Percentiles rank a stretch among this genome's conserved stretches.
These are phyloP conservation scores for Monochamus saltuarius DNA, from an alignment of 1,140 invertebrate species.

Conservation along the genomic window DNA sequence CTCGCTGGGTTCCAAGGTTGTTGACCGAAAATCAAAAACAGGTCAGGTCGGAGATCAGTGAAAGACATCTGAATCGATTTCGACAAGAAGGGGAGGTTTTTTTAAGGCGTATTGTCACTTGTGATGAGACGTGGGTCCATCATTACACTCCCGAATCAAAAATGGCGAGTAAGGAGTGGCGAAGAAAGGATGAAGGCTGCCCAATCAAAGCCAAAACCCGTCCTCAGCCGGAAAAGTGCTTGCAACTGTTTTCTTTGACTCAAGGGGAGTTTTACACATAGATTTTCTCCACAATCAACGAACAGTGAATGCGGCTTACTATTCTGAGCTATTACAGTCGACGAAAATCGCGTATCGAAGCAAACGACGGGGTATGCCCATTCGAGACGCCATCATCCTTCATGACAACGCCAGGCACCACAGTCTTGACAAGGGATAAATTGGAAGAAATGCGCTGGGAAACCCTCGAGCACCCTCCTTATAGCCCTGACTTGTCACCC, in stretches of 20 bases:
- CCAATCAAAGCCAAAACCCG: conserved; percentile 11
- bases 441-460: too few species aligned
- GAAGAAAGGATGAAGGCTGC: conserved; percentile 10
- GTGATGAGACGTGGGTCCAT: background rate
- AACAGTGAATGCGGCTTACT: conserved; percentile 5
- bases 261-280: background rate
- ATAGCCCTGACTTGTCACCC: too few species aligned
- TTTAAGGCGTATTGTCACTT: conserved; percentile 9
- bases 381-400: background rate
- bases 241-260: conserved; percentile 6
- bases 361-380: conserved; percentile 2
- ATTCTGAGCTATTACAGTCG: background rate
- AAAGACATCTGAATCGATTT: too few species aligned
- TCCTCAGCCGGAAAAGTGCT: conserved; percentile 1
- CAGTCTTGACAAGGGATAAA: too few species aligned
- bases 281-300: conserved; percentile 13
- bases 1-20: too few species aligned
- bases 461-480: too few species aligned
- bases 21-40: too few species aligned
- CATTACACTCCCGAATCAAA: conserved; percentile 9
- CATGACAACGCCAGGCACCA: too few species aligned
- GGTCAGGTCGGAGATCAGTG: background rate
- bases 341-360: conserved; percentile 4
- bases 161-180: conserved; percentile 12
- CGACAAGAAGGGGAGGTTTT: background rate